Evolutionary conservation across 2,888 invertebrate genomes (phyloP).

Genomic region (Dioctria rufipes): DNA sequence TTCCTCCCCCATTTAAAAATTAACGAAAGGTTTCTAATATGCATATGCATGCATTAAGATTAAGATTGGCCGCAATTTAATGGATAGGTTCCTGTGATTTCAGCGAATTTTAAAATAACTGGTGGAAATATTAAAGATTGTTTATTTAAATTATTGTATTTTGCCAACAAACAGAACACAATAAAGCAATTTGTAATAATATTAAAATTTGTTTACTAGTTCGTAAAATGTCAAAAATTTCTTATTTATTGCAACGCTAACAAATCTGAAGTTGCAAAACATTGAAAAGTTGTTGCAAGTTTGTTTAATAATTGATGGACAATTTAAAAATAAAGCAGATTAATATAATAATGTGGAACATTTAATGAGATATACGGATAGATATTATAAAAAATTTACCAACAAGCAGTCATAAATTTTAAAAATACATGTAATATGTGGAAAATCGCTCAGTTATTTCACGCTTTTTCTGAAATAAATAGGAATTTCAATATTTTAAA

Average conservation of each 20-base stretch:
- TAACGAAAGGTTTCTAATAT: no score
- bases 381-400: no score
- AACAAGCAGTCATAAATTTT: no score
- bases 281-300: constrained; percentile 1
- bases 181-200: neutral
- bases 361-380: no score
- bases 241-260: constrained; percentile 13
- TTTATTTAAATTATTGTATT: neutral
- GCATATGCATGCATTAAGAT: neutral
- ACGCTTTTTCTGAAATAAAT: neutral
- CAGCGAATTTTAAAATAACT: no score
- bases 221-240: neutral
- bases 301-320: constrained; percentile 11
- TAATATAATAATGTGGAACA: neutral
- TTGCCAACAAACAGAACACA: no score
- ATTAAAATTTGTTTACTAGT: neutral
- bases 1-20: no score
- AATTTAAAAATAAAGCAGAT: constrained; percentile 14
- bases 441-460: neutral
- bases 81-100: no score
- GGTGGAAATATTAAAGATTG: neutral
- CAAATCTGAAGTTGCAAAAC: neutral
- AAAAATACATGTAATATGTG: neutral
- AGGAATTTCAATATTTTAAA: no score
- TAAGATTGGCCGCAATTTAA: neutral